Base-by-base conservation (phyloP, 2,113 vertebrate species). In the Oophaga pumilio region DNA sequence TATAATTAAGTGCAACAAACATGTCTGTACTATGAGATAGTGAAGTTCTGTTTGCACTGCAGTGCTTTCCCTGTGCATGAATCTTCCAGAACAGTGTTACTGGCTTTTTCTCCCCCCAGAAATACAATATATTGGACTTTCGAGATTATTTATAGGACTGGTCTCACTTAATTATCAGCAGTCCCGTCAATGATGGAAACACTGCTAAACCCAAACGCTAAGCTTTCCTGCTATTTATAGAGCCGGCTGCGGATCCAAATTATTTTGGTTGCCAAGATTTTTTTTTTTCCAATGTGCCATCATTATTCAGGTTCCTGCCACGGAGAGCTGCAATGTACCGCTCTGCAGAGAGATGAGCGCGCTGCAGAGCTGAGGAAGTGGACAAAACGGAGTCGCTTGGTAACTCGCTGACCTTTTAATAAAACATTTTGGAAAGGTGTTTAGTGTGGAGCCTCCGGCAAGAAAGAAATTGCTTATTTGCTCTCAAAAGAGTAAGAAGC, bases 201-300 rank as follows among this genome's bases (percentile, higher is more conserved):
- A 28, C 71, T 76, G 26, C 57, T 62, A 83, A 20, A 77, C 89
- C 71, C 33, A 74, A 81, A 52, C 57, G 64, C 83, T 0, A 85
- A 86, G 89, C 89, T 90, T 90, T 82, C 86, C 78, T 53, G 76
- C 89, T 93, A 91, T 92, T 94, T 93, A 92, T 86, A 93, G 92
- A 85, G 89, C 74, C 53, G 89, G 89, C 71, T 62, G 52, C 66
- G 88, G 87, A 89, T 90, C 74, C 90, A 60, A 90, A 89, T 89
- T 91, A 90, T 85, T 18, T 85, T 74, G 0, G 77, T 88, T 91
- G 85, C 76, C 85, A 82, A 24, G 13, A 33, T 88, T n/a, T 78
- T 90, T 83, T 89, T 89, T 89, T 26, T 18, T 2, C 80, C 62
- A 12, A 91, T 89, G 90, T 86, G 90, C 89, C 91, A 12, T 82